These are phyloP conservation scores for Siniperca scherzeri DNA, from an alignment of 2,797 vertebrate species.

Conservation along the genomic window DNA sequence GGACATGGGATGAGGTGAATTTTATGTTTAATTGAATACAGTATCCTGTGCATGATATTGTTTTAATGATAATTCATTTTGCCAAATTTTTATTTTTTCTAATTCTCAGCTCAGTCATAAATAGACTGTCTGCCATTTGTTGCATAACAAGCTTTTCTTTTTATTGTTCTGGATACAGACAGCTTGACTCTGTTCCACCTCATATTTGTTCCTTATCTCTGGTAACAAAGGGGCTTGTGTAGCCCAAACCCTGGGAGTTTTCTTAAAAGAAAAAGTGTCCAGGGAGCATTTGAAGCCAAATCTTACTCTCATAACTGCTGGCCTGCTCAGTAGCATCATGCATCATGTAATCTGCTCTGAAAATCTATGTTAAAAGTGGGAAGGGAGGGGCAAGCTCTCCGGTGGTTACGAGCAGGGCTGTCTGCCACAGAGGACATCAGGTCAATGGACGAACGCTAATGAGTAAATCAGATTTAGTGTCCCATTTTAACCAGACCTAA, in stretches of 20 bases:
- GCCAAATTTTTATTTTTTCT: slow-evolving; percentile 15
- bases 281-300: slow-evolving; percentile 29
- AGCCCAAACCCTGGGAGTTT: slow-evolving; percentile 16
- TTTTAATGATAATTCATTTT: slow-evolving; percentile 43
- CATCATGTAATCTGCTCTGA: slow-evolving; percentile 47
- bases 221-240: slow-evolving; percentile 10
- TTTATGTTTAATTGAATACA: slow-evolving; percentile 45
- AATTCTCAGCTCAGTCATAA: slow-evolving; percentile 14
- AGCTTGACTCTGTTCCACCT: slow-evolving; percentile 15
- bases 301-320: slow-evolving; percentile 14
- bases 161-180: slow-evolving; percentile 13
- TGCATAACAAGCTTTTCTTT: slow-evolving; percentile 30
- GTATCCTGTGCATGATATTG: slow-evolving; percentile 43
- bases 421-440: slow-evolving; percentile 46
- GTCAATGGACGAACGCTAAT: slow-evolving; percentile 62
- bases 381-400: neutral
- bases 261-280: slow-evolving; percentile 3
- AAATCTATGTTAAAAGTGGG: slow-evolving; percentile 30
- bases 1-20: slow-evolving; percentile 15
- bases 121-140: slow-evolving; percentile 19
- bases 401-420: slow-evolving; percentile 6
- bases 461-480: slow-evolving; percentile 72
- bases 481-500: slow-evolving; percentile 61
- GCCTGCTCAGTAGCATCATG: slow-evolving; percentile 14
- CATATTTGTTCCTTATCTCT: slow-evolving; percentile 36